Evolutionary conservation across 2,888 invertebrate genomes (phyloP).

Genomic region (Brachycybe producta): DNA sequence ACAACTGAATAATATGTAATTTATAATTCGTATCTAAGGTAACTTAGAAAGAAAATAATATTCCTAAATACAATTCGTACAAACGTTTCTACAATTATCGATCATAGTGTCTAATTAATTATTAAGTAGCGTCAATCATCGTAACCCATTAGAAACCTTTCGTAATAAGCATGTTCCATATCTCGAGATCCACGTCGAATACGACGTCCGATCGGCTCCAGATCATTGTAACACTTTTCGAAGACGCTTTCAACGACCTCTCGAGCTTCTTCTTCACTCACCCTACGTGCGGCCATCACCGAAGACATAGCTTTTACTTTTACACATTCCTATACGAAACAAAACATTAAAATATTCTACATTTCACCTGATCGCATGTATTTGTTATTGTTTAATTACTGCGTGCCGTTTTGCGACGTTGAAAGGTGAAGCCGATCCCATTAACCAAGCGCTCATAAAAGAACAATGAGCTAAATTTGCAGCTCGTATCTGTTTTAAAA

Average conservation of each 20-base stretch:
- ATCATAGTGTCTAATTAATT: no score
- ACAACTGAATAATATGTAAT: no score
- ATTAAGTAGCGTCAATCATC: conserved; percentile 30
- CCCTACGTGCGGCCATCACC: conserved; percentile 63
- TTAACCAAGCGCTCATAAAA: conserved; percentile 61
- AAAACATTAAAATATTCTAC: background rate
- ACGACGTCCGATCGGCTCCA: conserved; percentile 70
- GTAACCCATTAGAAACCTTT: conserved; percentile 67
- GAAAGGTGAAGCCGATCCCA: conserved; percentile 59
- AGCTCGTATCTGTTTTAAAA: conserved; percentile 67
- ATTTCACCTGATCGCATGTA: background rate
- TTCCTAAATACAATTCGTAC: no score
- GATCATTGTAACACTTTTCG: conserved; percentile 74
- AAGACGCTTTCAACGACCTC: conserved; percentile 76
- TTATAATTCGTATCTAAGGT: no score
- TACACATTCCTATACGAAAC: conserved; percentile 57
- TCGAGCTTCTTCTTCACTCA: conserved; percentile 54
- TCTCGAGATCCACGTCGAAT: conserved; percentile 51
- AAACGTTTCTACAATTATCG: no score
- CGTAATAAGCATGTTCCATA: conserved; percentile 58
- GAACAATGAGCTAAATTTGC: conserved; percentile 90
- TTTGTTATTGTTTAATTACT: conserved; percentile 38
- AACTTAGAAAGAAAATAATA: no score
- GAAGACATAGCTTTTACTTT: conserved; percentile 75
- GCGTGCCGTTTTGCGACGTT: conserved; percentile 62